Conservation (phyloP, 2,113 vertebrate species). For the Misgurnus anguillicaudatus region DNA sequence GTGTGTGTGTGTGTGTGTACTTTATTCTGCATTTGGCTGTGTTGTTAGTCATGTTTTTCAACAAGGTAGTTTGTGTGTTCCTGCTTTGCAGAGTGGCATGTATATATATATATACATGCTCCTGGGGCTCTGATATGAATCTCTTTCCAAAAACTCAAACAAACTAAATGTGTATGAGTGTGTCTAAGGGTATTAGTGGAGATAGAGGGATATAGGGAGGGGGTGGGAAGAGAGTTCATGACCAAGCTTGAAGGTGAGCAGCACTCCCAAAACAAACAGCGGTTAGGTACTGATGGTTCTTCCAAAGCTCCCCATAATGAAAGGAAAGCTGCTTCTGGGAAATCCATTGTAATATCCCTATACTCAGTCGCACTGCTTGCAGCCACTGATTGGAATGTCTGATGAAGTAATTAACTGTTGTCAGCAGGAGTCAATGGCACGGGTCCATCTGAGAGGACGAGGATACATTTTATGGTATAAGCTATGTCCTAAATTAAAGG, state of each 20-base stretch:
- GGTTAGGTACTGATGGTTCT: constrained; percentile 41
- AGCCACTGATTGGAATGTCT: constrained; percentile 52
- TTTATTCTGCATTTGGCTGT: not conserved
- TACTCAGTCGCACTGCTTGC: constrained; percentile 18
- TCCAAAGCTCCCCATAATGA: constrained; percentile 39
- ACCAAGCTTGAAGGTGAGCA: constrained; percentile 42
- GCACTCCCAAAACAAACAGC: constrained; percentile 16
- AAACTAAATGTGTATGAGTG: not conserved
- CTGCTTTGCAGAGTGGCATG: not conserved
- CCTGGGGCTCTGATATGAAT: not conserved
- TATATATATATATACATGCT: not conserved
- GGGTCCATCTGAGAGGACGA: constrained; percentile 11
- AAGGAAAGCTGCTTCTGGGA: constrained; percentile 50
- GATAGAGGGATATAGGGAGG: not conserved
- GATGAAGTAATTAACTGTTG: constrained; percentile 49
- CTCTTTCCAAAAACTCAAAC: constrained; percentile 12
- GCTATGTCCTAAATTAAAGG: not conserved
- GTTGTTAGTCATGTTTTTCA: constrained; percentile 27
- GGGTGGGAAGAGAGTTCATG: constrained; percentile 33
- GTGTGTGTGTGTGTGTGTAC: too few species aligned
- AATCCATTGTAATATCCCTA: constrained; percentile 32
- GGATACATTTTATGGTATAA: not conserved
- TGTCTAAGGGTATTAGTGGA: not conserved
- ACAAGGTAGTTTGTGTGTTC: constrained; percentile 25
- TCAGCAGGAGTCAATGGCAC: not conserved